These are phyloP conservation scores for Noctua pronuba DNA, from an alignment of 2,888 invertebrate genomes.

Conservation along the genomic window DNA sequence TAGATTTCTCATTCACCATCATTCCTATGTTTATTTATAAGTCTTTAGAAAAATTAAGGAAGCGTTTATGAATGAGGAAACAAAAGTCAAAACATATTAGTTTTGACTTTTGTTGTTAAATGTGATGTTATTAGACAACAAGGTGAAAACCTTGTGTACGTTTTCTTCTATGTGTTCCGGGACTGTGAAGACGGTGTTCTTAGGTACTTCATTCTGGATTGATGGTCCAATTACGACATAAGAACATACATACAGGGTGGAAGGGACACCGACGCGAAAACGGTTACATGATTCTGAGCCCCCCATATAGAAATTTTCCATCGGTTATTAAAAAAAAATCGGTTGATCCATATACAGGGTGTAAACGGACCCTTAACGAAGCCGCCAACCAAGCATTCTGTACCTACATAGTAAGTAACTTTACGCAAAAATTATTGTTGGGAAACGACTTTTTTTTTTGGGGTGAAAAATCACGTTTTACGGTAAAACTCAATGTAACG, in stretches of 20 bases:
- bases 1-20: slow-evolving; percentile 34
- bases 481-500: too few species aligned
- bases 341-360: neutral
- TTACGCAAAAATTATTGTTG: too few species aligned
- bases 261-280: too few species aligned
- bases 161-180: slow-evolving; percentile 11
- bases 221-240: neutral
- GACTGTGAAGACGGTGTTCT: neutral
- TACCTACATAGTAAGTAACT: too few species aligned
- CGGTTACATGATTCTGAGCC: too few species aligned
- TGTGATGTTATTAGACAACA: slow-evolving; percentile 23
- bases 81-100: slow-evolving; percentile 21
- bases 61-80: slow-evolving; percentile 59
- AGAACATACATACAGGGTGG: neutral
- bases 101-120: too few species aligned
- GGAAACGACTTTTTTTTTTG: too few species aligned
- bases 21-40: slow-evolving; percentile 45
- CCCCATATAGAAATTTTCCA: too few species aligned
- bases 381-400: too few species aligned
- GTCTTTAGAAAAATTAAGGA: slow-evolving; percentile 58
- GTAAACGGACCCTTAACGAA: neutral
- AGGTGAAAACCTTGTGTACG: slow-evolving; percentile 6
- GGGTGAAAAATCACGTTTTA: too few species aligned
- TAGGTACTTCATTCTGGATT: neutral
- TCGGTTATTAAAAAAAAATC: too few species aligned